These are phyloP conservation scores for Nibea coibor DNA, from an alignment of 2,113 vertebrate genomes.

Conservation along the genomic window DNA sequence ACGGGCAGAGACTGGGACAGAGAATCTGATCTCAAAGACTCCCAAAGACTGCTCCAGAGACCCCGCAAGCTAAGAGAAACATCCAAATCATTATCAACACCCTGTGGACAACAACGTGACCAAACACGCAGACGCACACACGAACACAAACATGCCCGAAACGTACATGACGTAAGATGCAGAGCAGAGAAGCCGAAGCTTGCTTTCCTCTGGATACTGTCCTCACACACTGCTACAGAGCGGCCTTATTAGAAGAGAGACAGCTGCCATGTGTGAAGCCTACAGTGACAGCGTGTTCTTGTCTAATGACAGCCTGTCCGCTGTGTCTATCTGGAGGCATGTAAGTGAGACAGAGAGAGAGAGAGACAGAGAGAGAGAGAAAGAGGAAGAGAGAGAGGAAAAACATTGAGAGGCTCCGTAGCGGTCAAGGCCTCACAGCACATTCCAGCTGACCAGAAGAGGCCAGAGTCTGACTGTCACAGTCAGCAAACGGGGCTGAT, in stretches of 20 bases:
- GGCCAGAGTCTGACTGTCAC: constrained; percentile 27
- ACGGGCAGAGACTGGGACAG: background rate
- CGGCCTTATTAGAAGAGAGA: constrained; percentile 47
- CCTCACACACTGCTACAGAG: constrained; percentile 19
- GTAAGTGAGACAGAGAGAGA: constrained; percentile 16
- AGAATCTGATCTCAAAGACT: constrained; percentile 36
- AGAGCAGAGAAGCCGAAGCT: constrained; percentile 17
- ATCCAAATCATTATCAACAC: background rate
- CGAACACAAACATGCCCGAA: background rate
- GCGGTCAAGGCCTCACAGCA: constrained; percentile 45
- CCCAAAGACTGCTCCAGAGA: constrained; percentile 36
- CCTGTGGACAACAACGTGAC: background rate
- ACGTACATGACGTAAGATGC: background rate
- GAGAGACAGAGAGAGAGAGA: background rate
- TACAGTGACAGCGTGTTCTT: constrained; percentile 40
- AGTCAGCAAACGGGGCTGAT: constrained; percentile 65
- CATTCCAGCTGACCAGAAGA: constrained; percentile 60
- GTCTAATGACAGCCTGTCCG: constrained; percentile 19
- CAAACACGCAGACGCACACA: background rate
- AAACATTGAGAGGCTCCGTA: constrained; percentile 39
- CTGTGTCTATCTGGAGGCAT: constrained; percentile 27
- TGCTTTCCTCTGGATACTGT: constrained; percentile 18
- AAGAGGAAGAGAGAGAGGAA: constrained; percentile 34
- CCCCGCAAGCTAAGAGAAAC: background rate
- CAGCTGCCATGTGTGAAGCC: constrained; percentile 50